These are phyloP conservation scores for Eurystomus glaucurus DNA, from an alignment of 2,797 vertebrate species.

Conservation along the genomic window DNA sequence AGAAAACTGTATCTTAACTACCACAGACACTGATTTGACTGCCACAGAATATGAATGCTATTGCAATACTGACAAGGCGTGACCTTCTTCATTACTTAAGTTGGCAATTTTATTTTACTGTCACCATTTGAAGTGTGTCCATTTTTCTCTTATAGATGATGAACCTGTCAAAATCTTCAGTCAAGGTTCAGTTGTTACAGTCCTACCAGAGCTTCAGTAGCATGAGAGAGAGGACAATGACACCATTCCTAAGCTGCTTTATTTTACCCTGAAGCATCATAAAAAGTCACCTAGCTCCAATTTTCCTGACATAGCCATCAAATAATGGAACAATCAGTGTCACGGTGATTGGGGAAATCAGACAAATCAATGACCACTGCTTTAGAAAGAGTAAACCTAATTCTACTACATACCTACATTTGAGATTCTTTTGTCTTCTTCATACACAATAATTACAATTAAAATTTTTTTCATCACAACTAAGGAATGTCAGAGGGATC, in stretches of 20 bases:
- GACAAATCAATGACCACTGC: background rate
- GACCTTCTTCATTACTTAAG: background rate
- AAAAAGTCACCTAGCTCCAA: background rate
- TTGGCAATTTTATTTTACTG: background rate
- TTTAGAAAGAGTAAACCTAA: background rate
- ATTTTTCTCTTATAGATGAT: background rate
- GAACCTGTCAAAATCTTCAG: background rate
- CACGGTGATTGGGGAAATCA: background rate
- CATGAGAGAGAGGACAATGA: background rate
- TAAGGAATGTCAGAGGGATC: background rate
- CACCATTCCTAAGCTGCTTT: background rate
- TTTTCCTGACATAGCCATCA: background rate
- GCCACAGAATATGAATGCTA: background rate
- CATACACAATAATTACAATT: background rate
- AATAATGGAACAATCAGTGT: background rate
- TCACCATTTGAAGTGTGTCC: slow-evolving; percentile 19
- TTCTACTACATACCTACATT: background rate
- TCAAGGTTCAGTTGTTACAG: background rate
- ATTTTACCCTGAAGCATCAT: background rate
- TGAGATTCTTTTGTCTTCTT: background rate
- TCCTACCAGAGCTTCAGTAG: background rate
- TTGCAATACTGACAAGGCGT: background rate
- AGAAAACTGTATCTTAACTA: background rate
- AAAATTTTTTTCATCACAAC: background rate
- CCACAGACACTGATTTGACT: background rate